Conservation (phyloP, 2,113 vertebrate genomes). For the Melanostigma gelatinosum region DNA sequence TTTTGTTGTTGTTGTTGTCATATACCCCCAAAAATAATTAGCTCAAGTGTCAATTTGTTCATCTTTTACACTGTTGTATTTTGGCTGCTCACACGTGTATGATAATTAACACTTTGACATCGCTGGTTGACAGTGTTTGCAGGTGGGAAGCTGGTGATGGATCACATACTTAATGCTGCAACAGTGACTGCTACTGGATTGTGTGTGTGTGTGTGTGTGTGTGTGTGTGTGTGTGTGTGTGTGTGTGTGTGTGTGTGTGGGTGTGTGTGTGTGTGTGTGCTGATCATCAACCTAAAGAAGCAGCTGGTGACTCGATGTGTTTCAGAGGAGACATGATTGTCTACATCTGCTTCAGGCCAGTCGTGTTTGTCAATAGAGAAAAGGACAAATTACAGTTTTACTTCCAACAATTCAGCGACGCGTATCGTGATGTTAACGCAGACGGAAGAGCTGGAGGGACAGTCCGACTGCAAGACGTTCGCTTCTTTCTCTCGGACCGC, state of each 20-base stretch:
- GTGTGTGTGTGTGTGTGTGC: not conserved
- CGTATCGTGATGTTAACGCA: not conserved
- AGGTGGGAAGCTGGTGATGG: slow-evolving; percentile 2
- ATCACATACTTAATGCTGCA: not conserved
- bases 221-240: not conserved
- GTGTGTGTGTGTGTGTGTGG: not conserved
- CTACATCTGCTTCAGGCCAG: slow-evolving; percentile 3
- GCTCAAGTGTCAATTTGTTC: not conserved
- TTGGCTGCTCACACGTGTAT: not conserved
- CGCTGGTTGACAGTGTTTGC: not conserved
- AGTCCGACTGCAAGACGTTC: not conserved
- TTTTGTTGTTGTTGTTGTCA: not conserved
- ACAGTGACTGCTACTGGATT: not conserved
- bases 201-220: not conserved
- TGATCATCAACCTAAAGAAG: slow-evolving; percentile 3
- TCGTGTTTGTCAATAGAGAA: not conserved
- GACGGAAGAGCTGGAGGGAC: not conserved
- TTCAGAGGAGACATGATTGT: slow-evolving; percentile 22
- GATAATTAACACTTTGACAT: not conserved
- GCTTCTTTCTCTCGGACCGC: not conserved
- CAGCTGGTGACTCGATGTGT: slow-evolving; percentile 18
- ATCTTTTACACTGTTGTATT: not conserved
- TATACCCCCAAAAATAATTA: not conserved
- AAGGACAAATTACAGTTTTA: not conserved
- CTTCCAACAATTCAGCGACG: not conserved